Percentiles rank a stretch among this genome's conserved stretches.
Conservation (phyloP, 2,888 invertebrate species). For the Drosophila lacicola region DNA sequence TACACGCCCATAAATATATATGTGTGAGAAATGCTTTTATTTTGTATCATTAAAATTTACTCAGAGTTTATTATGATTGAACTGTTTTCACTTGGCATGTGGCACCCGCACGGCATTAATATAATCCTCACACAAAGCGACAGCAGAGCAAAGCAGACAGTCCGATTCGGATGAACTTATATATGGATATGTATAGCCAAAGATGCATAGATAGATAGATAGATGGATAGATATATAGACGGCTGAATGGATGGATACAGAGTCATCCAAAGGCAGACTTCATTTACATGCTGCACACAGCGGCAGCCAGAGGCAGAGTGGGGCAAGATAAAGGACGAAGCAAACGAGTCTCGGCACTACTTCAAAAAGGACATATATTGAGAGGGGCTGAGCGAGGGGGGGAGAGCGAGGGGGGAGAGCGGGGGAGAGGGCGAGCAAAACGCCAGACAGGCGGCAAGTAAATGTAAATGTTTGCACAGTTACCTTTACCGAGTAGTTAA, state of each 20-base stretch:
- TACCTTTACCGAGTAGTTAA: constrained; percentile 3
- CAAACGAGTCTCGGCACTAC: not conserved
- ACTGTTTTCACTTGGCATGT: constrained; percentile 73
- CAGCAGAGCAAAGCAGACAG: constrained; percentile 32
- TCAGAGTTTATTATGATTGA: constrained; percentile 76
- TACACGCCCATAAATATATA: not conserved
- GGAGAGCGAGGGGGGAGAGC: not conserved
- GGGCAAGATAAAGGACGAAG: constrained; percentile 14
- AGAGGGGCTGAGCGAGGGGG: not conserved
- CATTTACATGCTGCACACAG: constrained; percentile 50
- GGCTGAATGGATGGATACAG: constrained; percentile 12
- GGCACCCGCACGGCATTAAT: constrained; percentile 66
- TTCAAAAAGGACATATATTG: constrained; percentile 5
- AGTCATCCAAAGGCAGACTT: constrained; percentile 37
- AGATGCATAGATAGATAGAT: constrained; percentile 32
- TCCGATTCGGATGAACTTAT: constrained; percentile 33
- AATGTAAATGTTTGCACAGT: constrained; percentile 23
- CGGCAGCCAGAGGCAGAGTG: not conserved
- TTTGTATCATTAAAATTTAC: constrained; percentile 66
- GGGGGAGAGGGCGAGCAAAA: not conserved
- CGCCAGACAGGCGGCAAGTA: constrained; percentile 24
- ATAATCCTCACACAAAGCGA: constrained; percentile 47
- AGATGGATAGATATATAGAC: constrained; percentile 1
- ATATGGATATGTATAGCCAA: constrained; percentile 9
- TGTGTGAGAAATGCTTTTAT: constrained; percentile 15